Evolutionary conservation across 2,113 vertebrate genomes (phyloP).

Genomic region (Lampris incognitus): DNA sequence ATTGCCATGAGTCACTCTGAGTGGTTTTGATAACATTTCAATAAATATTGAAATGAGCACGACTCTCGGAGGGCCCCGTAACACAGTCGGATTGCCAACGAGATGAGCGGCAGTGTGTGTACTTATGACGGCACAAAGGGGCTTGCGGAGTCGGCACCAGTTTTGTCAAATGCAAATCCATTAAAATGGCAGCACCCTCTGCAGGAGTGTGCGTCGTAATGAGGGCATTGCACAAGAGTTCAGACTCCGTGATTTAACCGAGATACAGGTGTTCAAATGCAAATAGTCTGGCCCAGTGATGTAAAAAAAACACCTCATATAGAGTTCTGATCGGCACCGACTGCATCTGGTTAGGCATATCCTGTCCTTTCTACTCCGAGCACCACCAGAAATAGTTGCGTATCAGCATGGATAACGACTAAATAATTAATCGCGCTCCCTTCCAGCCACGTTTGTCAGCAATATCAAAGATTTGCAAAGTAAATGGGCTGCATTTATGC

Average conservation of each 20-base stretch:
- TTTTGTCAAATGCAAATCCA: slow-evolving; percentile 21
- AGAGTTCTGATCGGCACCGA: too few relatives aligned
- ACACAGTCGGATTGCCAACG: slow-evolving; percentile 58
- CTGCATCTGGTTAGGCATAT: too few relatives aligned
- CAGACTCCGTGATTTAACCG: slow-evolving; percentile 1
- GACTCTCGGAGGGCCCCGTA: slow-evolving; percentile 50
- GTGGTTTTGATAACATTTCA: slow-evolving; percentile 80
- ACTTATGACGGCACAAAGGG: slow-evolving; percentile 32
- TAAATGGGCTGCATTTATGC: too few relatives aligned
- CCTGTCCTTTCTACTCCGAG: too few relatives aligned
- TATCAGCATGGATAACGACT: too few relatives aligned
- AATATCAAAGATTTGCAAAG: too few relatives aligned
- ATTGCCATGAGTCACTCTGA: slow-evolving; percentile 70
- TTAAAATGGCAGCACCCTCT: neutral
- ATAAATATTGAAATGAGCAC: slow-evolving; percentile 78
- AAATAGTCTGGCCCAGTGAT: too few relatives aligned
- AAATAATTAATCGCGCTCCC: too few relatives aligned
- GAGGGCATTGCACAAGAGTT: slow-evolving; percentile 23
- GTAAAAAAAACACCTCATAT: too few relatives aligned
- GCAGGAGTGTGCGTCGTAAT: slow-evolving; percentile 11
- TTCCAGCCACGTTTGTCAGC: too few relatives aligned
- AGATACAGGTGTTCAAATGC: neutral
- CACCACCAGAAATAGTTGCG: too few relatives aligned
- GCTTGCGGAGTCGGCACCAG: slow-evolving; percentile 23
- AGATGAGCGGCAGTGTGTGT: slow-evolving; percentile 1